Conservation (phyloP, 2,113 vertebrate genomes). For the Martes martes region DNA sequence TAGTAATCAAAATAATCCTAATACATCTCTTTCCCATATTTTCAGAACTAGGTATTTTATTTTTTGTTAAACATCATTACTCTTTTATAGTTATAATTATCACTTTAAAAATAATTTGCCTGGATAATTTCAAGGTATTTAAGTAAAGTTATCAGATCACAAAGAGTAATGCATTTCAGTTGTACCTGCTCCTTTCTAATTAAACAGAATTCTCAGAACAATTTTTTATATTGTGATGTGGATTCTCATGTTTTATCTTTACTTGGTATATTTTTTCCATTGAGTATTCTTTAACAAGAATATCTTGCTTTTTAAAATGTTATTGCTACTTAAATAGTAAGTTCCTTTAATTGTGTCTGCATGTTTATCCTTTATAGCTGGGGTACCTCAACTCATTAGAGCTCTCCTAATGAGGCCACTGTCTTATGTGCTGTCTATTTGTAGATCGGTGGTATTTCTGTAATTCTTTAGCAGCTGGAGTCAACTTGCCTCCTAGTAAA, state of each 20-base stretch:
- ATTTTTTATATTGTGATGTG: not conserved
- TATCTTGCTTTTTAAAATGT: not conserved
- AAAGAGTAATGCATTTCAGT: not conserved
- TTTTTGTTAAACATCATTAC: slow-evolving; percentile 6
- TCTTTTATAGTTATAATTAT: not conserved
- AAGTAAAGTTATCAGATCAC: not conserved
- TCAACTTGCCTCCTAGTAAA: not conserved
- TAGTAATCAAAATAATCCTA: not conserved
- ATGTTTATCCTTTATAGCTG: not conserved
- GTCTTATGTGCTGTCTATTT: not conserved
- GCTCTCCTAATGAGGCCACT: slow-evolving; percentile 15
- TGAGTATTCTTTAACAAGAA: not conserved
- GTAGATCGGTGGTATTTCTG: not conserved
- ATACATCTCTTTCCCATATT: not conserved
- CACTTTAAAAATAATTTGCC: not conserved
- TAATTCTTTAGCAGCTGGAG: not conserved
- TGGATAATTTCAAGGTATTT: not conserved
- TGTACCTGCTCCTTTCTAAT: not conserved
- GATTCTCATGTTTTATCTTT: not conserved
- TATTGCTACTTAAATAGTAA: not conserved
- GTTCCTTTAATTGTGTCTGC: not conserved
- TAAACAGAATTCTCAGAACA: not conserved
- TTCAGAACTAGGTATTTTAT: not conserved
- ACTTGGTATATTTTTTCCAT: not conserved
- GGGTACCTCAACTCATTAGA: slow-evolving; percentile 28